Base-by-base conservation (phyloP, 2,888 invertebrate genomes). In the Exocentrus adspersus region DNA sequence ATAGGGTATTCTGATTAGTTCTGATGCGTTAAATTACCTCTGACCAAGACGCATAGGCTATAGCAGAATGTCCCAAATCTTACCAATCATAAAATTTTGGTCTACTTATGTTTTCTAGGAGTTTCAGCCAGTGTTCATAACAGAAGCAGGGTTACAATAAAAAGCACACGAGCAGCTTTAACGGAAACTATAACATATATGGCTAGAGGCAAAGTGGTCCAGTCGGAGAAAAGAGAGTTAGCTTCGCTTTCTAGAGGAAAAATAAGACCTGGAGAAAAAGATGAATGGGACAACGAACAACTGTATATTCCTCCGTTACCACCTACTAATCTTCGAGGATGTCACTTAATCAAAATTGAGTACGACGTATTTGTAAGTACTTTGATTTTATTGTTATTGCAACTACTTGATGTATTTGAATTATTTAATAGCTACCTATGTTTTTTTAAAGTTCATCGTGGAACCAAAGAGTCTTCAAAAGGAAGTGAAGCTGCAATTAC, bases 301-400 rank as follows among this genome's bases (percentile, higher is more conserved):
- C 88, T 97, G 60, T 93, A 94, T 82, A 94, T 97, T 69, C 97
- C 97, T 65, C 96, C 97, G 21, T 85, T 97, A 76, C 97, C 97
- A 68, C 97, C 97, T 32, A 97, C 97, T 66, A 95, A 95, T 85
- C 87, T 97, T 60, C 88, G 95, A 75, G 96, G 96, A 62, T 97
- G 97, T 81, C 95, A 95, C 83, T 89, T 97, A 75, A 97, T 97
- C 77, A 90, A 92, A 80, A 94, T 97, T 75, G 91, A 93, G 75
- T 97, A 97, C 80, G 95, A 96, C 81, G 93, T 96, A 58, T 95
- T 92, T 81, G 94, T 94, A 82, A 91, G 93, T 90, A 60, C 1
- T 28, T 43, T 52, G 54, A 19, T 42, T 43, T 14, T 14, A 16
- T 42, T n/a, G n/a, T n/a, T n/a, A n/a, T n/a, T n/a, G n/a, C n/a